Evolutionary conservation across 2,797 vertebrate genomes (phyloP), one percentile per base, ranked within the genome.

Genomic region (Mus minutoides): DNA sequence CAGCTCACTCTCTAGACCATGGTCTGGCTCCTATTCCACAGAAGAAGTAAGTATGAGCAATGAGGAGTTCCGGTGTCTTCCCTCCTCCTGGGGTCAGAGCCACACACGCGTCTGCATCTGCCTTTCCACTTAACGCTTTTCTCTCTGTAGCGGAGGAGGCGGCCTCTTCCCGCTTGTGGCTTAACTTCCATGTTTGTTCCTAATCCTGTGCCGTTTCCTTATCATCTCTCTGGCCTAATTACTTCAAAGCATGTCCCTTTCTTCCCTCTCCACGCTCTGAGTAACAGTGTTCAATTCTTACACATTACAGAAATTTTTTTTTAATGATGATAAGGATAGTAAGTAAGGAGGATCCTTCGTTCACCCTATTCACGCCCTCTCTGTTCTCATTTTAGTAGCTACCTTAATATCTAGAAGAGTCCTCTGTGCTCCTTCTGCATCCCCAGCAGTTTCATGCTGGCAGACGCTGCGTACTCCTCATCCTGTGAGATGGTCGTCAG

Each of bases 21-120:
- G 37, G 86, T 37, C 29, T 88, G 56, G 84, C 31, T 64, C 76
- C 76, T 85, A 37, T 13, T 84, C 21, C 6, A 71, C 43, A 82
- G 58, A 88, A 46, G 94, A 96, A 92, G 88, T 22, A 64, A 64
- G n/a, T 69, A 84, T 26, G 52, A 83, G 49, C 34, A 49, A 88
- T 46, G 13, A 8, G 8, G 85, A 31, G 60, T 49, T 84, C 37
- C 2, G 12, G 5, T 34, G 60, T 13, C 83, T n/a, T 49, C 40
- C 40, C 4, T 75, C 2, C 71, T 43, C 73, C 11, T 16, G 12
- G 11, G 21, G 40, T 75, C 62, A 67, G 43, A 85, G 2, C 54
- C 67, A 22, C 31, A 58, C 76, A 19, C 1, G 43, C 76, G 14
- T 2, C 54, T 1, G 21, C 21, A 26, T 8, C 64, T 79, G 40